Percentiles rank a stretch among this genome's conserved stretches.
Evolutionary conservation across 2,797 vertebrate genomes (phyloP).

Genomic region (Cyprinodon diabolis): DNA sequence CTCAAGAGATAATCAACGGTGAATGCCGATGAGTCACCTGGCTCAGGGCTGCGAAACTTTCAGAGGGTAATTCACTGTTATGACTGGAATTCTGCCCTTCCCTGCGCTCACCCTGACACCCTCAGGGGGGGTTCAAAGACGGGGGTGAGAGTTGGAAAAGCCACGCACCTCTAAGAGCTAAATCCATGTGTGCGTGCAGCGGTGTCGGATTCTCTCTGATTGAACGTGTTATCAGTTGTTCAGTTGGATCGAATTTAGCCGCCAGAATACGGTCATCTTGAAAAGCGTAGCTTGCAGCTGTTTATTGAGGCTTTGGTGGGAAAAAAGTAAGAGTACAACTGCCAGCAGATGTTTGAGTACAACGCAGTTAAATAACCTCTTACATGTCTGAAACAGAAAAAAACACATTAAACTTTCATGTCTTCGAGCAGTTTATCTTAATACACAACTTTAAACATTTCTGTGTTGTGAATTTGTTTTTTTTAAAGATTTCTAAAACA

Average conservation of each 20-base stretch:
- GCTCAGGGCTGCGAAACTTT: slow-evolving; percentile 39
- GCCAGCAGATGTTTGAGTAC: not conserved
- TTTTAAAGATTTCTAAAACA: too few relatives aligned
- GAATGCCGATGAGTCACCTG: slow-evolving; percentile 53
- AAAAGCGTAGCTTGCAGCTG: not conserved
- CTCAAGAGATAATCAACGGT: slow-evolving; percentile 21
- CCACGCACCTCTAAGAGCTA: not conserved
- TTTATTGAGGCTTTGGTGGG: not conserved
- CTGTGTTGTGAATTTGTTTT: too few relatives aligned
- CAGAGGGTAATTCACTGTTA: slow-evolving; percentile 53
- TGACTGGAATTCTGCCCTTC: slow-evolving; percentile 68
- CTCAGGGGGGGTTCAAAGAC: slow-evolving; percentile 31
- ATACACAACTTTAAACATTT: too few relatives aligned
- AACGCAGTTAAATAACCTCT: not conserved
- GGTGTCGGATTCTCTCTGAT: not conserved
- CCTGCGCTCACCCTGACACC: slow-evolving; percentile 41
- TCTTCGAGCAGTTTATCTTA: too few relatives aligned
- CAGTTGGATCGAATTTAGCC: not conserved
- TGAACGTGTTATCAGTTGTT: not conserved
- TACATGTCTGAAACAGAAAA: not conserved
- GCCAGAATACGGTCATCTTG: too few relatives aligned
- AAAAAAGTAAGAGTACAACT: not conserved
- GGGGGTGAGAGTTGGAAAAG: slow-evolving; percentile 30
- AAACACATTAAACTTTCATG: too few relatives aligned
- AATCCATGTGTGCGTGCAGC: not conserved